Evolutionary conservation across 1,140 invertebrate species (phyloP).

Genomic region (Oreohelix idahoensis): DNA sequence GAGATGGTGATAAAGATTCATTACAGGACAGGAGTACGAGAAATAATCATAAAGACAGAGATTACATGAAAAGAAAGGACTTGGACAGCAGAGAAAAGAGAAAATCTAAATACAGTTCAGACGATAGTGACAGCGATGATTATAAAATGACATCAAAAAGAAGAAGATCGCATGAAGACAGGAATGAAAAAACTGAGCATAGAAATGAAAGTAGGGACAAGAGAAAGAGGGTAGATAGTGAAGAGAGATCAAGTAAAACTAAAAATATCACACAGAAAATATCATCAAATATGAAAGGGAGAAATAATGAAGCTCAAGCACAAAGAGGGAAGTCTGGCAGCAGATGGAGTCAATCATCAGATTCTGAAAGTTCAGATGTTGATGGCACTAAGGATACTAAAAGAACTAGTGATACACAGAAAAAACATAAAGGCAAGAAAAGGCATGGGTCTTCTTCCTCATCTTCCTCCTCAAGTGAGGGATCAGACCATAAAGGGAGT

Average conservation of each 20-base stretch:
- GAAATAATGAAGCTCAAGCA: neutral
- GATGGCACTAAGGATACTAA: neutral
- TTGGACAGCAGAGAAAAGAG: neutral
- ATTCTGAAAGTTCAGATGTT: neutral
- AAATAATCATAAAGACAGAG: neutral
- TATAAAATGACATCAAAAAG: neutral
- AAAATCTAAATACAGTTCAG: neutral
- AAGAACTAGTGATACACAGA: neutral
- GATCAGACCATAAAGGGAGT: neutral
- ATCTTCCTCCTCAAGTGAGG: neutral
- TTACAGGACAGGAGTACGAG: neutral
- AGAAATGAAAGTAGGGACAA: neutral
- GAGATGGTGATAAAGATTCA: neutral
- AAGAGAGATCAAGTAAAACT: neutral
- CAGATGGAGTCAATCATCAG: neutral
- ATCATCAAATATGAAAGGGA: neutral
- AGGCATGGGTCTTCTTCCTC: constrained; percentile 13
- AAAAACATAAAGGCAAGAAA: constrained; percentile 4
- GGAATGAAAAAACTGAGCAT: neutral
- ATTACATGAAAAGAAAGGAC: neutral
- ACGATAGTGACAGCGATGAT: constrained; percentile 6
- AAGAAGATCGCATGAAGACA: neutral
- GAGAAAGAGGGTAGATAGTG: neutral
- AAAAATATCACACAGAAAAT: too few relatives aligned
- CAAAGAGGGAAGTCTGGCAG: neutral